phyloP scores from a whole-genome alignment of 2,888 invertebrate species.

The Pollenia griseotomentosa region DNA sequence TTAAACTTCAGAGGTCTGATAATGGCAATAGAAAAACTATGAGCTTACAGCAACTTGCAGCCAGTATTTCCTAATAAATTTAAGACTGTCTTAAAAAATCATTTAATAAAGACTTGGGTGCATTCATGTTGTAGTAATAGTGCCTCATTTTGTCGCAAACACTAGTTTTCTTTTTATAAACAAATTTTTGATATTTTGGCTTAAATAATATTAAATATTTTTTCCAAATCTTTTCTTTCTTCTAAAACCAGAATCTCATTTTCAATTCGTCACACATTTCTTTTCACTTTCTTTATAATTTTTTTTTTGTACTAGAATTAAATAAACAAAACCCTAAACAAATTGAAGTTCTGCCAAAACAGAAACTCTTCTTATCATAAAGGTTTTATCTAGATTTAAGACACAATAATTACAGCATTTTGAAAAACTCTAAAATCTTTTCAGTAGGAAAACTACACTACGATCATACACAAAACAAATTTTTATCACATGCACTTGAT shows the following conservation, averaged over 20 bases:
- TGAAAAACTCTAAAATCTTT: neutral
- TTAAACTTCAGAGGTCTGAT: no score
- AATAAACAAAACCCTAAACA: neutral
- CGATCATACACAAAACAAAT: neutral
- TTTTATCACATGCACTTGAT: slow-evolving; percentile 34
- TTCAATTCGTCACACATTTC: slow-evolving; percentile 13
- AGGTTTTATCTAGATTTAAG: slow-evolving; percentile 10
- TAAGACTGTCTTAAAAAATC: no score
- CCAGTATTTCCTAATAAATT: no score
- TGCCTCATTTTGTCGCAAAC: no score
- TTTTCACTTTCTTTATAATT: neutral
- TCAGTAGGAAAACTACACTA: neutral
- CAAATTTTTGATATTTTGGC: no score
- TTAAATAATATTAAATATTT: no score
- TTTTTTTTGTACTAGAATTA: neutral
- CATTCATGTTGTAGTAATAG: no score
- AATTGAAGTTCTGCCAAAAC: neutral
- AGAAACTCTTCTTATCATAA: slow-evolving; percentile 7
- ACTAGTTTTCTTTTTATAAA: no score
- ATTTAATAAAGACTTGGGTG: no score
- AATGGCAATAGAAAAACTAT: no score
- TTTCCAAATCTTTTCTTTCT: neutral
- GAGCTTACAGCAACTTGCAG: no score
- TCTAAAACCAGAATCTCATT: neutral
- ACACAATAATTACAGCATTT: slow-evolving; percentile 18